These are phyloP conservation scores for Centropyge bicolor DNA, from an alignment of 2,797 vertebrate species.

Conservation along the genomic window DNA sequence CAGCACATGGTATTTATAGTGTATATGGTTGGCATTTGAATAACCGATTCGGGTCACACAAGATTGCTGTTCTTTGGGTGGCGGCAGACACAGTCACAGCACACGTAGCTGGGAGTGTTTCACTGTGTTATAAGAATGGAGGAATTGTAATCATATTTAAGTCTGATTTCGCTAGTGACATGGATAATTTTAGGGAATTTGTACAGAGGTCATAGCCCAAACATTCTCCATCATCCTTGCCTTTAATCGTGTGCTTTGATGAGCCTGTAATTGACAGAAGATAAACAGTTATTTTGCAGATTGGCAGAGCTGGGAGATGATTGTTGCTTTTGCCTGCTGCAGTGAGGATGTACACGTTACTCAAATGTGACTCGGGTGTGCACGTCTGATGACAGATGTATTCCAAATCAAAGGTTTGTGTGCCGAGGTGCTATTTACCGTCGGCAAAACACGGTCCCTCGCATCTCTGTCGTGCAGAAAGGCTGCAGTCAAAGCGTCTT, in stretches of 20 bases:
- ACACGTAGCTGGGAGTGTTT: conserved; percentile 66
- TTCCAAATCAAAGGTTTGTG: conserved; percentile 49
- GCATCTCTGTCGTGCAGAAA: conserved; percentile 44
- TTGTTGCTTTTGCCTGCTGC: conserved; percentile 38
- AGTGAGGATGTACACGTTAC: conserved; percentile 31
- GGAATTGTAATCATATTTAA: conserved; percentile 42
- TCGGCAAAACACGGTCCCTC: conserved; percentile 25
- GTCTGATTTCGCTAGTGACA: conserved; percentile 43
- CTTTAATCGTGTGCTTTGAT: conserved; percentile 25
- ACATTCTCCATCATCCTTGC: background rate
- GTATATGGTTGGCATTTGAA: conserved; percentile 53
- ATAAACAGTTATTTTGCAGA: conserved; percentile 51
- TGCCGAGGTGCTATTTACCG: conserved; percentile 45
- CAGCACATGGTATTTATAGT: conserved; percentile 38
- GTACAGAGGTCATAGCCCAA: conserved; percentile 19
- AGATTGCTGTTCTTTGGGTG: conserved; percentile 15
- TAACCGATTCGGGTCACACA: conserved; percentile 45
- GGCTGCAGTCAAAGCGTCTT: conserved; percentile 37
- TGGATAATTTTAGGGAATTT: conserved; percentile 6
- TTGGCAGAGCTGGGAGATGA: conserved; percentile 43
- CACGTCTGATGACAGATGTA: conserved; percentile 36
- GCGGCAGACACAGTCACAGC: conserved; percentile 38
- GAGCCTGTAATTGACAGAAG: conserved; percentile 42
- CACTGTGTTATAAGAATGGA: conserved; percentile 53
- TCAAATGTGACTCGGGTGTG: conserved; percentile 43